phyloP scores from a whole-genome alignment of 2,888 invertebrate genomes.

The Antheraea assamensis region DNA sequence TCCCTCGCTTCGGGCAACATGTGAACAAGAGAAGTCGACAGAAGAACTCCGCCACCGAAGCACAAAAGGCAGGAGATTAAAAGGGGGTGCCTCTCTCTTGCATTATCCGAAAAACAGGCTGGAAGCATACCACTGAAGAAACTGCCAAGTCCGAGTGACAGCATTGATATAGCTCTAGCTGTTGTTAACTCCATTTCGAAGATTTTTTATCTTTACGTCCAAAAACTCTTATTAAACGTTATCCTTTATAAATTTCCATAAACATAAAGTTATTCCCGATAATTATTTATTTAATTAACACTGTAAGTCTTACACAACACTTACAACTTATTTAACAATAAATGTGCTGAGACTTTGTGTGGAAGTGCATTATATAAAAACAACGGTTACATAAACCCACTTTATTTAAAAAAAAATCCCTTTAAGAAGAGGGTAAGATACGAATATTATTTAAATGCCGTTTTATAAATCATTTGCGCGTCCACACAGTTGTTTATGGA shows the following conservation, averaged over 20 bases:
- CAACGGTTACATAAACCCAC: background rate
- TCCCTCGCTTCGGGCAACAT: conserved; percentile 91
- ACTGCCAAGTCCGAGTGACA: conserved; percentile 86
- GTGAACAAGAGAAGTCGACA: conserved; percentile 89
- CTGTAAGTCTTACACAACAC: too few species aligned
- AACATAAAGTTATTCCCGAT: too few species aligned
- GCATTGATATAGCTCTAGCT: conserved; percentile 86
- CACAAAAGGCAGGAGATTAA: conserved; percentile 87
- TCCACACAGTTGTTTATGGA: background rate
- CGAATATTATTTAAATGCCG: background rate
- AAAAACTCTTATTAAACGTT: background rate
- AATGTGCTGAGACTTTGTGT: background rate
- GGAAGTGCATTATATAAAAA: background rate
- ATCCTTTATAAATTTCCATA: background rate
- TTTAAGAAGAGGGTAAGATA: background rate
- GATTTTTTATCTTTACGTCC: conserved; percentile 14
- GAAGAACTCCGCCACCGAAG: conserved; percentile 90
- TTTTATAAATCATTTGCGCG: background rate
- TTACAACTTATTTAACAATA: too few species aligned
- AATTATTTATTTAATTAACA: too few species aligned
- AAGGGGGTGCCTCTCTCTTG: conserved; percentile 83
- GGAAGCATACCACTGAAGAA: conserved; percentile 87
- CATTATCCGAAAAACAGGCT: conserved; percentile 82
- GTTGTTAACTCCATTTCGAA: conserved; percentile 71
- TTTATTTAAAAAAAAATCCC: background rate